Evolutionary conservation across 2,797 vertebrate genomes (phyloP), one percentile per base, ranked within the genome.

Genomic region (Caiman crocodilus): DNA sequence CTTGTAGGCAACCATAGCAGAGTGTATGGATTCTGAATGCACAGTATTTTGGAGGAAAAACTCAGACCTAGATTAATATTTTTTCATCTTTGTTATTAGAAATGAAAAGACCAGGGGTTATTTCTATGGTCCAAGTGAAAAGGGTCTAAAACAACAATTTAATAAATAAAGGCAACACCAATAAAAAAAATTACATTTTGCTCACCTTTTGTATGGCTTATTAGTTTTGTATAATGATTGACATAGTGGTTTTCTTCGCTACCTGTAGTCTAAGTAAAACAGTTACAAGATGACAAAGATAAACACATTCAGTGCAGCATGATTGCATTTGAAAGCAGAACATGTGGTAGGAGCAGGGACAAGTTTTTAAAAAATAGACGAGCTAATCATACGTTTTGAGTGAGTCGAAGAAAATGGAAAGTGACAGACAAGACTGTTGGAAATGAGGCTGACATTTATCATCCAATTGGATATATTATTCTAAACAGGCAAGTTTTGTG

Each of bases 31-130:
- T 57, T 86, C 90, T 91, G 88, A 94, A 90, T 7, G 14, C 7
- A 21, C 0, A 2, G 9, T 18, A 21, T 28, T 58, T 94, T 89
- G 80, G 26, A 67, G 82, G 30, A 20, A 78, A 12, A 26, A 28
- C 15, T 42, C 58, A 87, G 83, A 90, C 58, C 82, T 61, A 94
- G n/a, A 87, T 95, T 57, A 63, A 64, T 78, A 74, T 57, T 64
- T 32, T 94, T 87, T 30, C 16, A 5, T 69, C 56, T 84, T 61
- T 71, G 2, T 80, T 82, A 69, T 64, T 74, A 76, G 13, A 14
- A 87, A 28, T 5, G 25, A 91, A 35, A 30, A n/a, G 32, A 82
- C 87, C 55, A 90, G 77, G 94, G 75, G 32, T 32, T 55, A 65
- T 18, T 64, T 17, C 91, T 95, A 83, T 82, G 61, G 71, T 88